Percentiles rank a stretch among this genome's conserved stretches.
Evolutionary conservation across 2,888 invertebrate genomes (phyloP).

Genomic region (Trisateles emortualis): DNA sequence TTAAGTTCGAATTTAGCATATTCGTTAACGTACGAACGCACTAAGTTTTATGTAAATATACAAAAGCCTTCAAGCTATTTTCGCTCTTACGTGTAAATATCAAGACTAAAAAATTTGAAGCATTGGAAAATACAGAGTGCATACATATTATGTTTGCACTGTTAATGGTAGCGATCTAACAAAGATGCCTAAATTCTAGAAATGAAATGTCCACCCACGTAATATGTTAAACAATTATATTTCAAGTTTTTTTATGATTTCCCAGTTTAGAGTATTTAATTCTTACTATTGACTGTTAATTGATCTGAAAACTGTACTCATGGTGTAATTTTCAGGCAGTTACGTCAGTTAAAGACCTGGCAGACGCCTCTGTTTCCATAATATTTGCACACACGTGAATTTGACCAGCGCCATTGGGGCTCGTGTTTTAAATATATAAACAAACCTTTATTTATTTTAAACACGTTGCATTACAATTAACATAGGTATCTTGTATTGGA

Average conservation of each 20-base stretch:
- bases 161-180: conserved; percentile 13
- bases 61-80: conserved; percentile 15
- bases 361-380: background rate
- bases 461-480: background rate
- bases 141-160: conserved; percentile 31
- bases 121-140: conserved; percentile 4
- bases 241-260: no score
- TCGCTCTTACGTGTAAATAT: conserved; percentile 4
- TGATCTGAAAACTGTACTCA: no score
- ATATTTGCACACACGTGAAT: background rate
- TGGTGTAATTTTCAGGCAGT: no score
- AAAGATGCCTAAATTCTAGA: conserved; percentile 2
- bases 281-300: no score
- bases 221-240: no score
- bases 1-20: conserved; percentile 13
- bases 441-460: background rate
- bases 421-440: background rate
- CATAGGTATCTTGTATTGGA: background rate
- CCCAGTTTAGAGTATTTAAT: no score
- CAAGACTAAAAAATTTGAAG: background rate
- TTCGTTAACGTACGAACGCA: conserved; percentile 12
- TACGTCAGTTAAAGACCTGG: no score
- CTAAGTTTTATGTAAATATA: conserved; percentile 11
- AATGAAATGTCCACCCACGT: background rate
- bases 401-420: background rate